Conservation (phyloP, 2,113 vertebrate species). For the Crypturellus undulatus region DNA sequence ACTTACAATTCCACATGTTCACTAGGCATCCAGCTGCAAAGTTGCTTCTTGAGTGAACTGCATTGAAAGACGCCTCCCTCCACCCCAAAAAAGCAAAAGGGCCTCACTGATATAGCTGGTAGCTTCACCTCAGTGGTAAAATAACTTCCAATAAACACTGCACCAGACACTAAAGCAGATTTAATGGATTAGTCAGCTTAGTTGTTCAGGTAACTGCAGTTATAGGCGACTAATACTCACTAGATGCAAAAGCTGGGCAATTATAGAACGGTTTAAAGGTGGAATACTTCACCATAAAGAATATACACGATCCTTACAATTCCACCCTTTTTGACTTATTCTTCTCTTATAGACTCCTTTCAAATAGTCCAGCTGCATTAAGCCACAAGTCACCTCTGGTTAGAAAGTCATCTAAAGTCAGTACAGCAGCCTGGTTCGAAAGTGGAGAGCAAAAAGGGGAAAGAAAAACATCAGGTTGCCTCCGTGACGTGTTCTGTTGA, state of each 20-base stretch:
- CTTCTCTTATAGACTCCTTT: not conserved
- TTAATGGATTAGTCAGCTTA: not conserved
- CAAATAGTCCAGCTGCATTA: not conserved
- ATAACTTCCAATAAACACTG: not conserved
- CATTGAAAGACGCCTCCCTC: not conserved
- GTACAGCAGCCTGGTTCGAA: not conserved
- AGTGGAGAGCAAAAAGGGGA: not conserved
- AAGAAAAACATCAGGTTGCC: not conserved
- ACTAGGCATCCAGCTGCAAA: not conserved
- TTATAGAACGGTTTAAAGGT: not conserved
- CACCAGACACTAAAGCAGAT: not conserved
- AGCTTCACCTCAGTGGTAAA: not conserved
- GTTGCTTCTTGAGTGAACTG: not conserved
- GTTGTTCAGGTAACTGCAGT: not conserved
- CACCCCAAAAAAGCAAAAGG: not conserved
- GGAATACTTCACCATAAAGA: not conserved
- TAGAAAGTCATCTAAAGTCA: not conserved
- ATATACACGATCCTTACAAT: not conserved
- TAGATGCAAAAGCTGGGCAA: not conserved
- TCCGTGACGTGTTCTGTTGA: not conserved
- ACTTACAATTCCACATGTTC: not conserved
- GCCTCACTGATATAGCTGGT: not conserved
- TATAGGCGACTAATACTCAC: not conserved
- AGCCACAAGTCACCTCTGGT: not conserved
- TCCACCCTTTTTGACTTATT: not conserved